Conservation (phyloP, 2,797 vertebrate genomes). For the Arrhamphus sclerolepis region DNA sequence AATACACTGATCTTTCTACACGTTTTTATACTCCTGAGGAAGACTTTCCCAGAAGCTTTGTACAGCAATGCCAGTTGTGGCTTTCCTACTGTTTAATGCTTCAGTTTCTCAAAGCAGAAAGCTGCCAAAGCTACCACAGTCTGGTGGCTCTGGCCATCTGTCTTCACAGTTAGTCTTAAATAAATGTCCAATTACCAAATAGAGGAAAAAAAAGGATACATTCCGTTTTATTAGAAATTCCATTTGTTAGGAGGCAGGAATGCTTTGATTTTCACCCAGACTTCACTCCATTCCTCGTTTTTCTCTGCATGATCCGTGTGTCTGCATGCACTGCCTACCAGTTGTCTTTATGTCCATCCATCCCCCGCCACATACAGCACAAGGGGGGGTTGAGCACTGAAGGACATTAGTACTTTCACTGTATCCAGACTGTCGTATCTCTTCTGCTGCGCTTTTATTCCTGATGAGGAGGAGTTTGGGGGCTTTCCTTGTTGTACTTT, state of each 20-base stretch:
- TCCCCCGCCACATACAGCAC: conserved; percentile 78
- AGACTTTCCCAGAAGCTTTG: conserved; percentile 65
- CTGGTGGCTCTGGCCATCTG: conserved; percentile 45
- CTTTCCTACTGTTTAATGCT: conserved; percentile 54
- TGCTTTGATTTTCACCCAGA: conserved; percentile 52
- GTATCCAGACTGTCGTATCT: conserved; percentile 55
- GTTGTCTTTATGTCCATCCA: conserved; percentile 44
- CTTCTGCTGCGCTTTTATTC: conserved; percentile 45
- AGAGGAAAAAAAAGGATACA: conserved; percentile 26
- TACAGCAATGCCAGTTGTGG: conserved; percentile 61
- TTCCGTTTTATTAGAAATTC: conserved; percentile 60
- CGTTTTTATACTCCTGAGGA: conserved; percentile 34
- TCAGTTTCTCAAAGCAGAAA: conserved; percentile 47
- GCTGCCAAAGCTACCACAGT: conserved; percentile 60
- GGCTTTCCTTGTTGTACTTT: conserved; percentile 72
- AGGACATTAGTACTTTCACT: conserved; percentile 72
- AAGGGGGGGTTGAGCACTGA: conserved; percentile 75
- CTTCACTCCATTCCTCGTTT: conserved; percentile 48
- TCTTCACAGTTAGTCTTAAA: conserved; percentile 63
- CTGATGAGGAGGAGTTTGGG: conserved; percentile 35
- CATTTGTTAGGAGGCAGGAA: conserved; percentile 53
- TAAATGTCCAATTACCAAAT: conserved; percentile 52
- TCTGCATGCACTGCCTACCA: conserved; percentile 75
- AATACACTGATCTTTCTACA: conserved; percentile 20
- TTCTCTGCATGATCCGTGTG: conserved; percentile 77